Percentiles rank a stretch among this genome's conserved stretches.
phyloP scores from a whole-genome alignment of 2,113 vertebrate genomes.

The Notiomystis cincta region DNA sequence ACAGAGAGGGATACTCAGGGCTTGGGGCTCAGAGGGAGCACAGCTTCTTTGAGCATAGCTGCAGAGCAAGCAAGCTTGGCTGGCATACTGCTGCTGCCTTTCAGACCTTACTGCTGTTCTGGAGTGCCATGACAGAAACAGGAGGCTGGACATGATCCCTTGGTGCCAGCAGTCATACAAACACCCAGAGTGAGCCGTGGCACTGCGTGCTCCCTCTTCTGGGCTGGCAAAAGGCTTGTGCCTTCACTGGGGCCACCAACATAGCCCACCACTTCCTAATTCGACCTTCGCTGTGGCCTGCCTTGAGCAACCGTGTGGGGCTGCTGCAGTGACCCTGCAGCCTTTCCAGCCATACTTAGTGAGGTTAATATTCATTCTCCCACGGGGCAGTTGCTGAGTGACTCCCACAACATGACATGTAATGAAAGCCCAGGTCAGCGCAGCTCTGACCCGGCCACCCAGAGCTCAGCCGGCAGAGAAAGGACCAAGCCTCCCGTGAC shows the following conservation, averaged over 20 bases:
- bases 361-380: not conserved
- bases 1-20: not conserved
- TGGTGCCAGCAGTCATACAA: rapidly evolving
- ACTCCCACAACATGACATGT: not conserved
- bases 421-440: not conserved
- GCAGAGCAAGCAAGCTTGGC: not conserved
- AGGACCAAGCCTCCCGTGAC: not conserved
- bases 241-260: not conserved
- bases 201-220: rapidly evolving
- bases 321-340: not conserved
- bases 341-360: not conserved
- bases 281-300: rapidly evolving
- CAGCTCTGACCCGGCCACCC: not conserved
- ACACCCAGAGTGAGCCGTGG: not conserved
- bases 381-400: not conserved
- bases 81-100: not conserved
- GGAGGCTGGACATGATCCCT: not conserved
- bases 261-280: not conserved
- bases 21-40: not conserved
- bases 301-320: rapidly evolving
- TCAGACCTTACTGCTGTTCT: not conserved
- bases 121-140: not conserved
- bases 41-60: not conserved
- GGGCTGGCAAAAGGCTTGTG: not conserved
- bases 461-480: not conserved